phyloP scores from a whole-genome alignment of 2,113 vertebrate species.

The Puntigrus tetrazona region DNA sequence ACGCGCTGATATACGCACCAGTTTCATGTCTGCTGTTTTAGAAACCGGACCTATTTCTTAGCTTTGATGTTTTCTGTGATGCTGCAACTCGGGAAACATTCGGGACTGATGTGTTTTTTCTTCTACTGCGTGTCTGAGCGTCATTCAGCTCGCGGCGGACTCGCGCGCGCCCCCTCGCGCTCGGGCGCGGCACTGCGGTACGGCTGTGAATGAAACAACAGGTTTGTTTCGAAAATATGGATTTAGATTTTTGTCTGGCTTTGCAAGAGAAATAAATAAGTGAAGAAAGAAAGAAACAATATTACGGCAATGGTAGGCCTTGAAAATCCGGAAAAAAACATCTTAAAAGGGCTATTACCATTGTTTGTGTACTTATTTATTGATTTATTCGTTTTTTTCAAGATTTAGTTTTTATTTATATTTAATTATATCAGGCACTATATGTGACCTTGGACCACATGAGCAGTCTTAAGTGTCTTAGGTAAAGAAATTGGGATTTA shows the following conservation, averaged over 20 bases:
- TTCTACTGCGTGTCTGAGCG: not conserved
- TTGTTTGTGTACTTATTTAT: too few species aligned
- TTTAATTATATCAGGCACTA: too few species aligned
- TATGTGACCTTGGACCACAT: too few species aligned
- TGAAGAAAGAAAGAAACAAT: not conserved
- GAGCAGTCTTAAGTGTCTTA: too few species aligned
- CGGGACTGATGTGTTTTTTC: not conserved
- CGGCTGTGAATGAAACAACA: too few species aligned
- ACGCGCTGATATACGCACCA: slow-evolving; percentile 42
- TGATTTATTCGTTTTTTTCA: too few species aligned
- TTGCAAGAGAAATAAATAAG: not conserved
- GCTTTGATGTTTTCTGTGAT: not conserved
- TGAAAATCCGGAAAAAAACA: too few species aligned
- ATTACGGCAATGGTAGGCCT: not conserved
- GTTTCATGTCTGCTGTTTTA: slow-evolving; percentile 41
- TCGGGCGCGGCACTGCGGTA: not conserved
- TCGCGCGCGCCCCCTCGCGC: not conserved
- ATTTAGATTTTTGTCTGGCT: not conserved
- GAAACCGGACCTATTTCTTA: not conserved
- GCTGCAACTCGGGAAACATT: not conserved
- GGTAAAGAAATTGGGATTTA: too few species aligned
- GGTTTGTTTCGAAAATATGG: not conserved
- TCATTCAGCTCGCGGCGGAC: not conserved
- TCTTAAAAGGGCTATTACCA: too few species aligned
- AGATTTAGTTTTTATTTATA: too few species aligned